Base-by-base conservation (phyloP, 2,888 invertebrate species). In the Stenotaenia linearis region DNA sequence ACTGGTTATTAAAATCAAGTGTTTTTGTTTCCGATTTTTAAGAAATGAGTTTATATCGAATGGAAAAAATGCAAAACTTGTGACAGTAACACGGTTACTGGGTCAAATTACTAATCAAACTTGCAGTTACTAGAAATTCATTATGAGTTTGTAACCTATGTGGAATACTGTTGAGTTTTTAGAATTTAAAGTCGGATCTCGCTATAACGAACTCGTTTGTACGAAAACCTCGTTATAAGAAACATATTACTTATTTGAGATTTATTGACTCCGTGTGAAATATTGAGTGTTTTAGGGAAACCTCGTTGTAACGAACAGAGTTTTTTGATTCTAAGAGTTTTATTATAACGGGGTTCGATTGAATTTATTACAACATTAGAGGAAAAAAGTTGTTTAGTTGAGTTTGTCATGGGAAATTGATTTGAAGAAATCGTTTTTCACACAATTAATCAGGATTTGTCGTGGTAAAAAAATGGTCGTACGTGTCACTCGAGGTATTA, bases 81-180 rank as follows among this genome's bases (percentile, higher is more conserved):
- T 15, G n/a, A 56, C 56, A 9, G n/a, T 21, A 56, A 56, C 56
- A 56, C 56, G 56, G 56, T 56, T 56, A 56, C 21, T 56, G 56
- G 56, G 56, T 56, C 56, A 56, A 56, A 56, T 56, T 56, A 56
- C 56, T 56, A 56, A 56, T 56, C 56, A 56, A 56, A 56, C 23
- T 56, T 56, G 18, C 56, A n/a, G n/a, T 56, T 21, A 15, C n/a
- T 18, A 56, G 21, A 56, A 21, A 56, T 56, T 56, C 56, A 56
- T 37, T 37, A 37, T 9, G 9, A 37, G 37, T 37, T 37, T 37
- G 15, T 37, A 37, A 37, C 37, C 37, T 37, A 12, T 15, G 37
- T 37, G 12, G 9, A 37, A 12, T 37, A n/a, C n/a, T n/a, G n/a
- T n/a, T n/a, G n/a, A n/a, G n/a, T n/a, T n/a, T n/a, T n/a, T n/a